Conservation (phyloP, 1,140 invertebrate species). For the Polypedilum vanderplanki region DNA sequence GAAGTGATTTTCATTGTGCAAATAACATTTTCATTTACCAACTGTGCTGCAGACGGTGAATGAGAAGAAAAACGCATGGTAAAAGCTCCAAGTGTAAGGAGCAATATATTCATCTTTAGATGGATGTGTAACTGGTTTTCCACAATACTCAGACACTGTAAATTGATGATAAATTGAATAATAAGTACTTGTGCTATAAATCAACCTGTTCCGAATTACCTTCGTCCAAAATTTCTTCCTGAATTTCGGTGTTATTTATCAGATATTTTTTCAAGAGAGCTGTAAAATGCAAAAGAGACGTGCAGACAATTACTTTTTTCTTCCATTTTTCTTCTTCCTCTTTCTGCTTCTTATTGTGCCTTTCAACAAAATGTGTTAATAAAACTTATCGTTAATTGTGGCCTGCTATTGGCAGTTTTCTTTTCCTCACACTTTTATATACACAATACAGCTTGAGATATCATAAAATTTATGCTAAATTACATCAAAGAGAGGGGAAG, state of each 20-base stretch:
- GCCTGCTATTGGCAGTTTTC: too few relatives aligned
- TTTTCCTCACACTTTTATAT: too few relatives aligned
- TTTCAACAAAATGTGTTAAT: too few relatives aligned
- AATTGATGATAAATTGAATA: slow-evolving; percentile 32
- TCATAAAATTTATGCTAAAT: too few relatives aligned
- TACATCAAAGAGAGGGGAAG: too few relatives aligned
- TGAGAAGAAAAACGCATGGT: slow-evolving; percentile 90
- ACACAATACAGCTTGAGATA: too few relatives aligned
- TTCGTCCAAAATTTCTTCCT: slow-evolving; percentile 48
- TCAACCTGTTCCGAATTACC: not conserved
- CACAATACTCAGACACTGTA: slow-evolving; percentile 60
- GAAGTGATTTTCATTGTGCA: slow-evolving; percentile 9
- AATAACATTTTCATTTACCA: slow-evolving; percentile 51
- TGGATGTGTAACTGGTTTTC: slow-evolving; percentile 56
- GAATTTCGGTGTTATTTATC: slow-evolving; percentile 47
- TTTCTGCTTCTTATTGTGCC: too few relatives aligned
- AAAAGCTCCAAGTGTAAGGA: slow-evolving; percentile 75
- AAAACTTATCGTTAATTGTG: too few relatives aligned
- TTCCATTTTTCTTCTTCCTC: too few relatives aligned
- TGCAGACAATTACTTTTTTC: too few relatives aligned
- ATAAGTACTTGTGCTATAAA: not conserved
- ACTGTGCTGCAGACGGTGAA: slow-evolving; percentile 93
- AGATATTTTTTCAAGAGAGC: slow-evolving; percentile 56
- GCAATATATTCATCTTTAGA: slow-evolving; percentile 51
- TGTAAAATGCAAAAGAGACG: slow-evolving; percentile 43